These are phyloP conservation scores for Phalacrocorax pelagicus DNA, from an alignment of 2,113 vertebrate genomes.

Conservation along the genomic window DNA sequence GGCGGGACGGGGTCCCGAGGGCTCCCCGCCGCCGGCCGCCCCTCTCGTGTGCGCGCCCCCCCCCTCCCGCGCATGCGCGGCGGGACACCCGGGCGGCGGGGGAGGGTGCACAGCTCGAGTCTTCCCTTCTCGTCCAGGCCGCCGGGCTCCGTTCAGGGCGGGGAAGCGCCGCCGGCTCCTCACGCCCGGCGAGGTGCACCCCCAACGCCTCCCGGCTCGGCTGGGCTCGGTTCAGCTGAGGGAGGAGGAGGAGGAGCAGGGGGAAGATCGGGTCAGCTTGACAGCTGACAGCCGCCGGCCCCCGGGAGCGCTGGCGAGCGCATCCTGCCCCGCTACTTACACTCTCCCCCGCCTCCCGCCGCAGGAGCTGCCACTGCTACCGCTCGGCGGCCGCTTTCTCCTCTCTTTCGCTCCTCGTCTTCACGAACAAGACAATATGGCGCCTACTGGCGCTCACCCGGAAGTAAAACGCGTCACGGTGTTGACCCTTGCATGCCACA, in stretches of 20 bases:
- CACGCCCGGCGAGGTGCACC: neutral
- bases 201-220: too few relatives aligned
- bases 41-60: neutral
- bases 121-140: neutral
- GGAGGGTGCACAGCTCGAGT: neutral
- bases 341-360: neutral
- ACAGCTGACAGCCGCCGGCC: neutral
- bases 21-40: neutral
- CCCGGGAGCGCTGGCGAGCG: neutral
- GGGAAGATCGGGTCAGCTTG: neutral
- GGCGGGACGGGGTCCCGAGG: neutral
- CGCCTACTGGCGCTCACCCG: slow-evolving; percentile 58
- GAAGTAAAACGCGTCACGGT: slow-evolving; percentile 57
- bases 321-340: slow-evolving; percentile 30
- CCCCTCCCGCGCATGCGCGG: neutral
- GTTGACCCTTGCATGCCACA: neutral
- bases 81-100: neutral
- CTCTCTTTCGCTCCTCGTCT: slow-evolving; percentile 65
- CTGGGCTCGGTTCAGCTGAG: neutral
- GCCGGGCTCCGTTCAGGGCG: neutral
- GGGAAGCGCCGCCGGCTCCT: neutral
- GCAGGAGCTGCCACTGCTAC: slow-evolving; percentile 24
- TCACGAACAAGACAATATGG: slow-evolving; percentile 80
- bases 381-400: slow-evolving; percentile 2
- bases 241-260: neutral